Evolutionary conservation across 2,797 vertebrate genomes (phyloP).

Genomic region (Cossypha caffra): DNA sequence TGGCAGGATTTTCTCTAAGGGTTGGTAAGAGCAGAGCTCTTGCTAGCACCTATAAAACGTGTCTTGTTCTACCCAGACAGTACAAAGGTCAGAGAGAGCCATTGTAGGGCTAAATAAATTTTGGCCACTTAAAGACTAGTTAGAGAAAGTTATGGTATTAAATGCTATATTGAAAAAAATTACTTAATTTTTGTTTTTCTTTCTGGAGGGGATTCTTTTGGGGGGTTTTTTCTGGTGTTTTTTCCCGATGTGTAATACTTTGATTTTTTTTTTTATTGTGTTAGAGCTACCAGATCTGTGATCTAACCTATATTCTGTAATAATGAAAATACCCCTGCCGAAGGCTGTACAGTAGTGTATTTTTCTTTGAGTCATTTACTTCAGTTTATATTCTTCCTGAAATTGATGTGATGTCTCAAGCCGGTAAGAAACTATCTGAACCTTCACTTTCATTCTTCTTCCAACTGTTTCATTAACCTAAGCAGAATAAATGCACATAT

Average conservation of each 20-base stretch:
- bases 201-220: neutral
- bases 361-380: neutral
- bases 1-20: neutral
- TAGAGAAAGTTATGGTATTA: neutral
- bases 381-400: neutral
- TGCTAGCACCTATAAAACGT: rapidly evolving
- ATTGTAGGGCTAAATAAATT: neutral
- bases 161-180: neutral
- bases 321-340: neutral
- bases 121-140: neutral
- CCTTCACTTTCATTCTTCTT: neutral
- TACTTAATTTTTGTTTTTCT: neutral
- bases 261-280: neutral
- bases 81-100: neutral
- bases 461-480: neutral
- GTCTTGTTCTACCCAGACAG: neutral
- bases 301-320: neutral
- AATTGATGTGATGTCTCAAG: neutral
- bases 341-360: neutral
- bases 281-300: neutral
- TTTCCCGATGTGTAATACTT: neutral
- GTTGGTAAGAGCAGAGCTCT: neutral
- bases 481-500: neutral
- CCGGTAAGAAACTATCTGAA: neutral
- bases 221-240: neutral